A percentile compares a stretch with the other conserved stretches of the same genome.
Evolutionary conservation across 2,888 invertebrate species (phyloP).

Genomic region (Lomographa bimaculata): DNA sequence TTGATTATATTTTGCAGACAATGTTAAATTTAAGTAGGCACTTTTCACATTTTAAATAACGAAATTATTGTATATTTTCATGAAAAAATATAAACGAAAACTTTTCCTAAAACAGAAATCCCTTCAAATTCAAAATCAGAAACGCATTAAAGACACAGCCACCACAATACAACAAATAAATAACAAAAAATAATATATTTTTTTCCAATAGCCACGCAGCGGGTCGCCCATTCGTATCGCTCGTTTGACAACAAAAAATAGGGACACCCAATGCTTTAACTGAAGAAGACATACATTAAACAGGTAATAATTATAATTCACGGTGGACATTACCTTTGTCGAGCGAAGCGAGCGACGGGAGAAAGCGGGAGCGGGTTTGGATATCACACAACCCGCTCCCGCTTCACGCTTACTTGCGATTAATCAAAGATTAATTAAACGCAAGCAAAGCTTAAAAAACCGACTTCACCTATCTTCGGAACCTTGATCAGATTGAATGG

Average conservation of each 20-base stretch:
- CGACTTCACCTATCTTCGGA: too few relatives aligned
- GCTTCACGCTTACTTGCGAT: constrained; percentile 23
- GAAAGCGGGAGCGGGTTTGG: constrained; percentile 28
- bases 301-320: constrained; percentile 79
- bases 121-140: constrained; percentile 34
- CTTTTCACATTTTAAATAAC: too few relatives aligned
- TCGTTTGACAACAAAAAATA: constrained; percentile 68
- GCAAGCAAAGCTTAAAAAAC: too few relatives aligned
- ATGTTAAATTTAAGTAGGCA: too few relatives aligned
- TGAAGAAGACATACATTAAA: constrained; percentile 81
- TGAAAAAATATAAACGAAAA: too few relatives aligned
- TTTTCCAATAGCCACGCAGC: constrained; percentile 67
- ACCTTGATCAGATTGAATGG: too few relatives aligned
- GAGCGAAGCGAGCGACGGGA: constrained; percentile 32
- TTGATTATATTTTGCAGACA: too few relatives aligned
- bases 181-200: constrained; percentile 38
- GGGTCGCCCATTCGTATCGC: constrained; percentile 56
- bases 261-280: constrained; percentile 74
- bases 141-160: constrained; percentile 35
- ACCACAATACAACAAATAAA: constrained; percentile 24
- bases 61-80: too few relatives aligned
- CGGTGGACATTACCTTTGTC: constrained; percentile 65
- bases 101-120: constrained; percentile 19
- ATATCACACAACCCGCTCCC: constrained; percentile 3
- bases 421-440: too few relatives aligned